Conservation (phyloP, 2,797 vertebrate species). For the Brachyalestes nurse region DNA sequence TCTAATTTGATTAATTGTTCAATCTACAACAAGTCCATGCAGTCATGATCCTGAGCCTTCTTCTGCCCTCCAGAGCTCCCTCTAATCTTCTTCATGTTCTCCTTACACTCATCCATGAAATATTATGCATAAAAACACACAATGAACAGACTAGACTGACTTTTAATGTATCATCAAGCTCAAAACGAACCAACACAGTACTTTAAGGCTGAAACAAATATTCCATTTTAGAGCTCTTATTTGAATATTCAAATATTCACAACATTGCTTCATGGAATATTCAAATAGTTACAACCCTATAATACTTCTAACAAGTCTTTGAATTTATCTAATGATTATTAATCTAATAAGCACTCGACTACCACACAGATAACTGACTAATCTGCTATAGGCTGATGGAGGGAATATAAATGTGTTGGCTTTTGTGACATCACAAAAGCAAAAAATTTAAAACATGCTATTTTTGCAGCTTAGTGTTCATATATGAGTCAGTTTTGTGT, state of each 20-base stretch:
- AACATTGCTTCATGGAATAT: neutral
- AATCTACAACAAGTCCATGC: slow-evolving; percentile 11
- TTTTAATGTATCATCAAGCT: neutral
- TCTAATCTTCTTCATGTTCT: neutral
- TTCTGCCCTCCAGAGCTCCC: neutral
- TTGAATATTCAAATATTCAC: neutral
- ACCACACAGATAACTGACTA: no score
- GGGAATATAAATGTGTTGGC: no score
- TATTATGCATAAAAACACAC: neutral
- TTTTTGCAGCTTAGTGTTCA: no score
- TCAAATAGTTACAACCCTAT: neutral
- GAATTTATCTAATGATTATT: no score
- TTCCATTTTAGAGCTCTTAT: neutral
- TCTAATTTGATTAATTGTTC: slow-evolving; percentile 37
- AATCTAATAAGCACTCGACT: no score
- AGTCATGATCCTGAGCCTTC: neutral
- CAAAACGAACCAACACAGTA: neutral
- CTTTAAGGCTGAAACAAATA: neutral
- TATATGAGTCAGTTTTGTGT: no score
- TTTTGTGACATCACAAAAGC: no score
- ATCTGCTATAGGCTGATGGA: no score
- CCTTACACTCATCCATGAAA: neutral
- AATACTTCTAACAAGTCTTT: no score
- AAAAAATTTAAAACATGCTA: no score
- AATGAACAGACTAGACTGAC: neutral